These are phyloP conservation scores for Tiliqua scincoides DNA, from an alignment of 2,113 vertebrate genomes.

Conservation along the genomic window DNA sequence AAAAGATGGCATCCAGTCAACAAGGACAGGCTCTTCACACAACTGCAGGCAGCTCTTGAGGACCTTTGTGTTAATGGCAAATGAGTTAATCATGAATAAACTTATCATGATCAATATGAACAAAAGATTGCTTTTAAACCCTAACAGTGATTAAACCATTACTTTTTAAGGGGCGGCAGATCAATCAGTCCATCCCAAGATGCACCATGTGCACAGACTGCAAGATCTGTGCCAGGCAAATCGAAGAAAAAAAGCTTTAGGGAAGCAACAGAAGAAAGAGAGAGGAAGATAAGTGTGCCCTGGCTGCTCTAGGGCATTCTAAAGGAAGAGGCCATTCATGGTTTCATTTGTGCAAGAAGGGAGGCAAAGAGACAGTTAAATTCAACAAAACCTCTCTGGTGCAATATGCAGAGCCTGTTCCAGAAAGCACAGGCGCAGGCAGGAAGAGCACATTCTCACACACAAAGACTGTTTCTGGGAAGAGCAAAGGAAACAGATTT, in stretches of 20 bases:
- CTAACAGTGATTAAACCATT: conserved; percentile 77
- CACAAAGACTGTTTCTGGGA: neutral
- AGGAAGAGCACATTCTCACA: neutral
- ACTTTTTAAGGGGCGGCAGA: conserved; percentile 76
- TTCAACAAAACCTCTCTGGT: neutral
- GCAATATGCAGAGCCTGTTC: neutral
- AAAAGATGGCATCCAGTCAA: neutral
- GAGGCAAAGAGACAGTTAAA: neutral
- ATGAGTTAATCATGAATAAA: conserved; percentile 72
- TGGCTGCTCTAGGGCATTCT: neutral
- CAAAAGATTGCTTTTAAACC: conserved; percentile 80
- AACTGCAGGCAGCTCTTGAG: neutral
- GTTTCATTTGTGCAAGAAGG: neutral
- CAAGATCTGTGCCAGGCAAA: conserved; percentile 27
- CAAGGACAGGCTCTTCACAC: rapidly evolving
- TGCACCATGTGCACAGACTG: conserved; percentile 56
- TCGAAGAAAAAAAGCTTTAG: neutral
- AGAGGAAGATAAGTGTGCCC: too few species aligned
- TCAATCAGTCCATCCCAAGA: conserved; percentile 75
- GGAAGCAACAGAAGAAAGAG: neutral
- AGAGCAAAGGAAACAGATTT: neutral
- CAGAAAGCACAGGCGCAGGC: neutral
- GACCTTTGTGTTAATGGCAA: conserved; percentile 49
- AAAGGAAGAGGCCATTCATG: neutral
- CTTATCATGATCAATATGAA: conserved; percentile 60